phyloP scores from a whole-genome alignment of 2,888 invertebrate species.

The Drepanosiphum platanoidis region DNA sequence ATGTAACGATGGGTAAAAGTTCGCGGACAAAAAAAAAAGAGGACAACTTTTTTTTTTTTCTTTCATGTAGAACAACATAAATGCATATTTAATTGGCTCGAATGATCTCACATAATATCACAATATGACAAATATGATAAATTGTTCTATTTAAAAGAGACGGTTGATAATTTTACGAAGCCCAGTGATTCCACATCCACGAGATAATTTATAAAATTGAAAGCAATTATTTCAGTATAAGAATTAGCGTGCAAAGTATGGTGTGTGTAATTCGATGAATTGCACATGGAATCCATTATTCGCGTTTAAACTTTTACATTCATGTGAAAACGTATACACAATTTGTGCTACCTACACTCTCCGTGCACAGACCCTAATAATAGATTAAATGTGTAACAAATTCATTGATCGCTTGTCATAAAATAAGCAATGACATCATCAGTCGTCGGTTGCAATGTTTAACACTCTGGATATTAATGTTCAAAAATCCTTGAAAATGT shows the following conservation, averaged over 20 bases:
- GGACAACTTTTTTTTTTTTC: conserved; percentile 22
- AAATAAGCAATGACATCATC: conserved; percentile 32
- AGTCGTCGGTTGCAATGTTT: conserved; percentile 10
- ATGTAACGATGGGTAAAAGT: not conserved
- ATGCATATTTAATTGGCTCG: conserved; percentile 34
- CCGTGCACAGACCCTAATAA: not conserved
- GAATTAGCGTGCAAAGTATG: not conserved
- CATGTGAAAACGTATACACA: not conserved
- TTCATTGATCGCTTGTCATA: conserved; percentile 24
- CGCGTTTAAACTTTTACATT: not conserved
- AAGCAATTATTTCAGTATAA: not conserved
- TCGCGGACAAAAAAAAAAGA: not conserved
- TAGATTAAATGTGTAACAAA: not conserved
- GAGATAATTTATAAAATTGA: not conserved
- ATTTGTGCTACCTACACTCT: not conserved
- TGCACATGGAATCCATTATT: not conserved
- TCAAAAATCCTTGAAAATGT: conserved; percentile 49
- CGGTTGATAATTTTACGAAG: not conserved
- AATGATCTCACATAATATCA: conserved; percentile 34
- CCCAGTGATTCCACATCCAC: not conserved
- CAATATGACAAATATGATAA: conserved; percentile 24
- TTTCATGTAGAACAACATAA: not conserved
- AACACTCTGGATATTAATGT: conserved; percentile 26
- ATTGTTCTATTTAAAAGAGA: conserved; percentile 24
- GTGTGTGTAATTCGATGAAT: not conserved